phyloP scores from a whole-genome alignment of 2,113 vertebrate genomes.

The Pitta sordida region DNA sequence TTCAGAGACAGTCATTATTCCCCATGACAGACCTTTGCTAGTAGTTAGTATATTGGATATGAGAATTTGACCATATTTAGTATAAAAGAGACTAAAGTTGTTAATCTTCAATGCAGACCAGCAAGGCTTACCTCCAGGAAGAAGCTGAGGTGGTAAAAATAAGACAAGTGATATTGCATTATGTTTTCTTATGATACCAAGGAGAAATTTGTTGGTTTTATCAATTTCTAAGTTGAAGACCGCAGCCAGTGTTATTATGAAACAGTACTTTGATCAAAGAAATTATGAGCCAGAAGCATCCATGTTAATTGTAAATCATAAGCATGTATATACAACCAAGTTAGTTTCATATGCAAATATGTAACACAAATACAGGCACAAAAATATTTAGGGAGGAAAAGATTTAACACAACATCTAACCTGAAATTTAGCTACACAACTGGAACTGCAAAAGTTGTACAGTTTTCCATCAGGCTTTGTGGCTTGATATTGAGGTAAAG shows the following conservation, averaged over 20 bases:
- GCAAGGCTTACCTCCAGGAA: neutral
- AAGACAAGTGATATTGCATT: neutral
- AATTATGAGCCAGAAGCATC: neutral
- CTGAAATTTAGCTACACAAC: slow-evolving; percentile 98
- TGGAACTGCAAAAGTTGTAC: slow-evolving; percentile 97
- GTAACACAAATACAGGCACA: slow-evolving; percentile 18
- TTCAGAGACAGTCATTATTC: neutral
- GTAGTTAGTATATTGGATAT: too few species aligned
- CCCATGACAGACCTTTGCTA: neutral
- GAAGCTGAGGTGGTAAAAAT: neutral
- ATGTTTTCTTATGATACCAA: neutral
- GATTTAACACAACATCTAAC: slow-evolving; percentile 73
- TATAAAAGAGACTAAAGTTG: neutral
- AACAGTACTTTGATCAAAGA: neutral
- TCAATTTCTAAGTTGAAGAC: neutral
- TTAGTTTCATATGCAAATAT: neutral
- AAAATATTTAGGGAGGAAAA: slow-evolving; percentile 51
- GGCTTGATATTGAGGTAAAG: slow-evolving; percentile 96
- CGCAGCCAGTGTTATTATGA: neutral
- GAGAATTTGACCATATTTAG: too few species aligned
- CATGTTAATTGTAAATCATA: neutral
- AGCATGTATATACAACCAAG: neutral
- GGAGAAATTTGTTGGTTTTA: neutral
- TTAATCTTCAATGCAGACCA: neutral
- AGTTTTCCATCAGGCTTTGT: slow-evolving; percentile 94